Evolutionary conservation across 2,888 invertebrate species (phyloP), one percentile per base, ranked within the genome.

Genomic region (Drosophila siamana): DNA sequence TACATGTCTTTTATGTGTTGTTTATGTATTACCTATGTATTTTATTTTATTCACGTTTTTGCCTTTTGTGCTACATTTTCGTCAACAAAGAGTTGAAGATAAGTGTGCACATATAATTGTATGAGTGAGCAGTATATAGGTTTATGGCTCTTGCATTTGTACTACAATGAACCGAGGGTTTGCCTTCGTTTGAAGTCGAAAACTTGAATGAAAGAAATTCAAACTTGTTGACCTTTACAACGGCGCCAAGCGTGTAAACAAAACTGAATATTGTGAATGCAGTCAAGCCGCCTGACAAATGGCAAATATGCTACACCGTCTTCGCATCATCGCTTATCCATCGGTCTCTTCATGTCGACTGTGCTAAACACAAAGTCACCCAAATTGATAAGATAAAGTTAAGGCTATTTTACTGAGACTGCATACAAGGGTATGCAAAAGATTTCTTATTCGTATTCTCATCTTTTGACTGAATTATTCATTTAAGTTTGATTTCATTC

Each of bases 181-280:
- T 43, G 51, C 66, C 71, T 60, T 66, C 72, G 52, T 61, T 54
- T 74, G 60, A 62, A 69, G 69, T 47, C 60, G 44, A 66, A 73
- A 69, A 73, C 65, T 69, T 62, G 59, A 62, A 64, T 52, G 15
- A 46, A 48, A 69, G 30, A 57, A 50, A 36, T 55, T 43, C 28
- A 48, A 63, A 86, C 82, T 70, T 55, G 86, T 80, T 83, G 86
- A 83, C 82, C 82, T 83, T 83, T 82, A 82, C 78, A 74, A 8
- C 54, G 19, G 38, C 47, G 16, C 66, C 71, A 85, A 69, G 74
- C 67, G 65, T 54, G 59, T 79, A 78, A 70, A 78, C 63, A 77
- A 77, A 66, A 33, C 15, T 38, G 55, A 19, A 41, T 66, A 48
- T 66, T 57, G 43, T 65, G 64, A 68, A 72, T 76, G 78, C 51